phyloP scores from a whole-genome alignment of 2,888 invertebrate genomes.

The Drosophila robusta region DNA sequence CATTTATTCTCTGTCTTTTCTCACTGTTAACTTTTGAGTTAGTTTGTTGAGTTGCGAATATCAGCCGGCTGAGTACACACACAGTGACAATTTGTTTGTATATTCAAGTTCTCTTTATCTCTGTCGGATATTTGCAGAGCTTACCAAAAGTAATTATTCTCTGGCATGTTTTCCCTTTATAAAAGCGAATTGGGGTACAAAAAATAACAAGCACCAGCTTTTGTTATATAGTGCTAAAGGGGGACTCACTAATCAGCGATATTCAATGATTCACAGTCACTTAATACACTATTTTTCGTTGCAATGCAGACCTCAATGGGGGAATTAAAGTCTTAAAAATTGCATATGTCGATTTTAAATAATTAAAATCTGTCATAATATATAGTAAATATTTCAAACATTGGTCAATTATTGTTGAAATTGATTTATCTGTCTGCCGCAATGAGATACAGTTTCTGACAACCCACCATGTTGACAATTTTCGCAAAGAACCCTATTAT shows the following conservation, averaged over 20 bases:
- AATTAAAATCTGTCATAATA: no score
- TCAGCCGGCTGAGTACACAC: conserved; percentile 1
- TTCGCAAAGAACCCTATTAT: conserved; percentile 5
- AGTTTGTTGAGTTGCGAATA: conserved; percentile 8
- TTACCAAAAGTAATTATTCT: conserved; percentile 4
- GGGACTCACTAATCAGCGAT: no score
- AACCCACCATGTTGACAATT: conserved; percentile 15
- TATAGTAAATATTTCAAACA: no score
- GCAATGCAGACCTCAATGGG: no score
- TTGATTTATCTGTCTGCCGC: background rate
- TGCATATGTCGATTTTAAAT: no score
- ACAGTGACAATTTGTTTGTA: background rate
- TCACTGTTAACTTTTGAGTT: background rate
- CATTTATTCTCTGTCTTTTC: conserved; percentile 1
- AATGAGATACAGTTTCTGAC: background rate
- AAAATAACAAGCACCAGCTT: no score
- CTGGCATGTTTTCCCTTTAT: background rate
- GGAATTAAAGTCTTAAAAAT: no score
- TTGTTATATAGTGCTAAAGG: no score
- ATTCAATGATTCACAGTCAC: no score
- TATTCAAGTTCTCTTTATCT: conserved; percentile 19
- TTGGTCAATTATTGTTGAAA: background rate
- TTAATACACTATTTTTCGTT: no score
- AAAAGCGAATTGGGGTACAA: background rate
- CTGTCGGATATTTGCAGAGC: conserved; percentile 1